Percentiles rank a stretch among this genome's conserved stretches.
phyloP scores from a whole-genome alignment of 2,888 invertebrate species.

The Aleiodes leptofemur region DNA sequence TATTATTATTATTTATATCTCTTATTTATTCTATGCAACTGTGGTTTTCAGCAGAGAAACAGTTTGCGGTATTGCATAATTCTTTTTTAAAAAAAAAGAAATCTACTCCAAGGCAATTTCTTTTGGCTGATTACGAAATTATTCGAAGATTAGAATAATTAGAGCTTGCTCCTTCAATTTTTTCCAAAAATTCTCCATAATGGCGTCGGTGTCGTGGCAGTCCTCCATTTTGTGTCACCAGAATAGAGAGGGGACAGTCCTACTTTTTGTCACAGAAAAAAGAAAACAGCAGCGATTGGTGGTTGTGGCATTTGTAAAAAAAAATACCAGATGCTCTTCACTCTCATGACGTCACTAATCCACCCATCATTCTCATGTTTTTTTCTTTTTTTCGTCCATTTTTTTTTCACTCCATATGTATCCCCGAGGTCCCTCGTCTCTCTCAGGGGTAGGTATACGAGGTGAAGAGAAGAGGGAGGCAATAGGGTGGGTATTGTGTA shows the following conservation, averaged over 20 bases:
- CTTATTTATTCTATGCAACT: no score
- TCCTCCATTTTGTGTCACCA: constrained; percentile 52
- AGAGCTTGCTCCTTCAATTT: no score
- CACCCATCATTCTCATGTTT: constrained; percentile 66
- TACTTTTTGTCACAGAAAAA: constrained; percentile 2
- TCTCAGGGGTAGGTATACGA: constrained; percentile 46
- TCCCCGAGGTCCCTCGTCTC: constrained; percentile 29
- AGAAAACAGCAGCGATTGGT: constrained; percentile 31
- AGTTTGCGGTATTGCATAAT: constrained; percentile 25
- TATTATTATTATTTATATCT: no score
- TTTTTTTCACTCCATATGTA: constrained; percentile 52
- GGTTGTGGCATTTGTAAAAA: constrained; percentile 16
- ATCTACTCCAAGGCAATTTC: background rate
- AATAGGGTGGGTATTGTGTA: constrained; percentile 66
- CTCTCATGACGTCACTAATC: constrained; percentile 73
- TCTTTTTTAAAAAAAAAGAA: background rate
- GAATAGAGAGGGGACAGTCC: background rate
- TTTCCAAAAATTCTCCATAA: background rate
- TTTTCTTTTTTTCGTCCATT: constrained; percentile 53
- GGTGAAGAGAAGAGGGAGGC: constrained; percentile 48
- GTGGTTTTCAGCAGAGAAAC: background rate
- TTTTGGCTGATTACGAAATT: constrained; percentile 31
- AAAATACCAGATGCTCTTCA: constrained; percentile 71
- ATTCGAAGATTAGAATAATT: background rate
- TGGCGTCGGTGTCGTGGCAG: background rate